These are phyloP conservation scores for Euura lappo DNA, from an alignment of 1,140 invertebrate species.

Conservation along the genomic window DNA sequence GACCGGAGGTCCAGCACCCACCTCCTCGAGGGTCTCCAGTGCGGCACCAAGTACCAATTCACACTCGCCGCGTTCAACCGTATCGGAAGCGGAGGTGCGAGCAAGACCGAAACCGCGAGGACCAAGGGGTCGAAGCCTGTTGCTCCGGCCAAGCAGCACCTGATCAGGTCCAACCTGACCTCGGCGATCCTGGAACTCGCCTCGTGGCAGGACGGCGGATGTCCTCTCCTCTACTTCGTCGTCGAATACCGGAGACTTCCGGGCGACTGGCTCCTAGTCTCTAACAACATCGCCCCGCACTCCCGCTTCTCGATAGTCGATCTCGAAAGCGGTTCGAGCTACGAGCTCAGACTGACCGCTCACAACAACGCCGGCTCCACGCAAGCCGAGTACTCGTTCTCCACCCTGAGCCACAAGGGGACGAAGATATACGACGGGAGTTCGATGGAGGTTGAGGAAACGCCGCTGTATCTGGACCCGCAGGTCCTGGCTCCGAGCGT, in stretches of 20 bases:
- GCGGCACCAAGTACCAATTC: conserved; percentile 68
- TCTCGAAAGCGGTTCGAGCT: conserved; percentile 70
- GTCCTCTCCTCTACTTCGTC: conserved; percentile 68
- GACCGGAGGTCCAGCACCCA: conserved; percentile 57
- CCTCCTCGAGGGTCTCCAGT: conserved; percentile 63
- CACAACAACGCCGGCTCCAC: conserved; percentile 76
- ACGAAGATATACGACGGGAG: conserved; percentile 53
- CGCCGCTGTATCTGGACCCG: conserved; percentile 57
- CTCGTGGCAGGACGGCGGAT: conserved; percentile 71
- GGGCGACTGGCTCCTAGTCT: conserved; percentile 61
- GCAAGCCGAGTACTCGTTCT: conserved; percentile 69
- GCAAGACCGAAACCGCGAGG: conserved; percentile 59
- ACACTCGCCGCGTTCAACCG: conserved; percentile 61
- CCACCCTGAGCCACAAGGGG: conserved; percentile 65
- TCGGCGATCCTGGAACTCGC: conserved; percentile 67
- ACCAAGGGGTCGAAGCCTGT: conserved; percentile 67
- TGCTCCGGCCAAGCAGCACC: conserved; percentile 56
- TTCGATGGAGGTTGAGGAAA: conserved; percentile 46
- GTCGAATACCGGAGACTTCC: conserved; percentile 67
- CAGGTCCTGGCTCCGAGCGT: conserved; percentile 60
- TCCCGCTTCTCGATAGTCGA: conserved; percentile 65
- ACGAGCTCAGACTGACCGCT: conserved; percentile 70
- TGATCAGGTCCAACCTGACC: conserved; percentile 67
- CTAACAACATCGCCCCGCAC: conserved; percentile 60
- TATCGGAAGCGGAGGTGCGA: conserved; percentile 64